A percentile compares a stretch with the other conserved stretches of the same genome.
phyloP scores from a whole-genome alignment of 2,888 invertebrate species.

The Tipula helvola region DNA sequence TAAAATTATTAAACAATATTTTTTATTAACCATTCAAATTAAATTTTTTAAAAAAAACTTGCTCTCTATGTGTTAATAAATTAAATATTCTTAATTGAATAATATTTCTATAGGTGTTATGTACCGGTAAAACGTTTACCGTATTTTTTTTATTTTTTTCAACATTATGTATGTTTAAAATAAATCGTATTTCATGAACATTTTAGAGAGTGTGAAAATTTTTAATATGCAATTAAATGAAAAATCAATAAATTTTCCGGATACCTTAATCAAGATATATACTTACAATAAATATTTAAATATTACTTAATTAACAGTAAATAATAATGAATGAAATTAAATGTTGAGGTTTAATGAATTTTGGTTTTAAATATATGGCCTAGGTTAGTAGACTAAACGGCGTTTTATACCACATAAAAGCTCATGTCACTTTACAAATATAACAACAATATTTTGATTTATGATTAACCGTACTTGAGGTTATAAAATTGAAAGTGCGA shows the following conservation, averaged over 20 bases:
- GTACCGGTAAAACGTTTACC: neutral
- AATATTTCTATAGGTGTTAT: neutral
- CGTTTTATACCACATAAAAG: neutral
- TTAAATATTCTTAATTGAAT: neutral
- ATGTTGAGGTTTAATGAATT: neutral
- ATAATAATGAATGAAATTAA: neutral
- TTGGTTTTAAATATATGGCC: neutral
- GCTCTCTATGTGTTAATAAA: neutral
- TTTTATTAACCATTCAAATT: neutral
- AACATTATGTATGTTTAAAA: neutral
- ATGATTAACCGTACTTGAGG: neutral
- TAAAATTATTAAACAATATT: neutral
- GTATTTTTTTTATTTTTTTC: neutral
- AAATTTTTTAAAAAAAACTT: neutral
- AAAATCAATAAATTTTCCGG: neutral
- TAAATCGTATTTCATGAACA: neutral
- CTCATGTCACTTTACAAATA: neutral
- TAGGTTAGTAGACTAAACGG: neutral
- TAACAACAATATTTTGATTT: neutral
- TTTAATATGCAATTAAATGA: neutral
- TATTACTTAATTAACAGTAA: neutral
- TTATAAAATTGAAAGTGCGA: conserved; percentile 4
- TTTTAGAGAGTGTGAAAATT: neutral
- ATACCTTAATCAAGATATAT: neutral
- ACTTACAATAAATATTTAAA: neutral